Percentiles rank a stretch among this genome's conserved stretches.
These are phyloP conservation scores for Onychostruthus taczanowskii DNA, from an alignment of 2,113 vertebrate species.

Conservation along the genomic window DNA sequence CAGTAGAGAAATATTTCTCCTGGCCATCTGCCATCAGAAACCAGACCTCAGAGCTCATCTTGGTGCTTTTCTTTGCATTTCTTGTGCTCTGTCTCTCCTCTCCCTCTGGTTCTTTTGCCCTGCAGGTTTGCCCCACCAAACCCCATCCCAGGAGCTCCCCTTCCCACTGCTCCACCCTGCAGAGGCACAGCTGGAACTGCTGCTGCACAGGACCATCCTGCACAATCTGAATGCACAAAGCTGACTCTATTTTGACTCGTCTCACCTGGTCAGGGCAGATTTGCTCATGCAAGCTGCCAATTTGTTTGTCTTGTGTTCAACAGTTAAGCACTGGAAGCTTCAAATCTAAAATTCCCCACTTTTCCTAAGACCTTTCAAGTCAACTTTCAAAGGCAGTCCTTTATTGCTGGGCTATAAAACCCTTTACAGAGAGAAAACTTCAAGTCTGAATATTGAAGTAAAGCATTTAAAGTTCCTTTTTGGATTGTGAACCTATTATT, in stretches of 20 bases:
- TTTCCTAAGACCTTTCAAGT: slow-evolving; percentile 45
- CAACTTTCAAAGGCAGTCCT: slow-evolving; percentile 65
- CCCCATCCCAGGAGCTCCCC: background rate
- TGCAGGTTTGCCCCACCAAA: background rate
- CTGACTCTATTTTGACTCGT: accelerated
- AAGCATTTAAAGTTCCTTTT: slow-evolving; percentile 60
- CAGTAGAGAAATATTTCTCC: slow-evolving; percentile 25
- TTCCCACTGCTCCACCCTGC: background rate
- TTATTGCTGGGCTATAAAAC: slow-evolving; percentile 61
- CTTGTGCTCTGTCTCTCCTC: background rate
- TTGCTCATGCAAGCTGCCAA: background rate
- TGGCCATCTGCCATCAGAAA: slow-evolving; percentile 1
- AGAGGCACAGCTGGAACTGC: background rate
- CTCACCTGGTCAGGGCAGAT: slow-evolving; percentile 19
- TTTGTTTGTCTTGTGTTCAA: slow-evolving; percentile 36
- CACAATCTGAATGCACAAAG: accelerated
- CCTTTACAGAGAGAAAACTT: slow-evolving; percentile 60
- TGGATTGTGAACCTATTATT: slow-evolving; percentile 36
- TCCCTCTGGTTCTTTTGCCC: background rate
- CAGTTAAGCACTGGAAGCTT: slow-evolving; percentile 23
- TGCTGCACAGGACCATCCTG: background rate
- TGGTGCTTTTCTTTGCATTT: background rate
- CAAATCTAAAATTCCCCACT: slow-evolving; percentile 33
- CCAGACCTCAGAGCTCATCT: background rate
- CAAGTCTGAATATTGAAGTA: slow-evolving; percentile 63